A percentile compares a stretch with the other conserved stretches of the same genome.
Evolutionary conservation across 2,113 vertebrate species (phyloP).

Genomic region (Pithys albifrons): DNA sequence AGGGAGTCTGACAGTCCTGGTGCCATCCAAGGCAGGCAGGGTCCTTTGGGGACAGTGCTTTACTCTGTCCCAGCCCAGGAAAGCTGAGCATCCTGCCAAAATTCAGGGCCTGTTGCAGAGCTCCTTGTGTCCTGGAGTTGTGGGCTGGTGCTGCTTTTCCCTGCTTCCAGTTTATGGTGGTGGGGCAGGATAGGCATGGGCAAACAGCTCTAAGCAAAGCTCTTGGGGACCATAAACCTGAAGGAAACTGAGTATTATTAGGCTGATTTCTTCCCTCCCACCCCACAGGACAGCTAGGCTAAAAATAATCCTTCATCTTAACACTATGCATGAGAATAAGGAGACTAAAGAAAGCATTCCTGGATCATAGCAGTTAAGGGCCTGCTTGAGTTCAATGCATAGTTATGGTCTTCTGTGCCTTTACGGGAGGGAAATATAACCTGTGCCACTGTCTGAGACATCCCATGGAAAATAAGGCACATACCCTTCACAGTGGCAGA

Average conservation of each 20-base stretch:
- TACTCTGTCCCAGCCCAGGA: not conserved
- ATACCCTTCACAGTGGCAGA: not conserved
- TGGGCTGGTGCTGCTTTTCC: not conserved
- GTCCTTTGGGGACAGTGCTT: not conserved
- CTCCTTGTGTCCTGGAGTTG: not conserved
- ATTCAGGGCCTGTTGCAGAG: not conserved
- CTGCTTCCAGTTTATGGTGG: not conserved
- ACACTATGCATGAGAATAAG: not conserved
- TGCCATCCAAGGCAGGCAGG: rapidly evolving
- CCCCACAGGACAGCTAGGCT: not conserved
- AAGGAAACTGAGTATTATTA: not conserved
- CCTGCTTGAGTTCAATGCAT: not conserved
- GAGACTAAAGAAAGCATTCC: rapidly evolving
- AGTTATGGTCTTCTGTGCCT: not conserved
- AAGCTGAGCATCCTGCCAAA: not conserved
- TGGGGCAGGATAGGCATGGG: not conserved
- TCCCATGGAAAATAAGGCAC: not conserved
- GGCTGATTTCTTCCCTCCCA: not conserved
- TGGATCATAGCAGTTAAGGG: not conserved
- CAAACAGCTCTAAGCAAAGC: not conserved
- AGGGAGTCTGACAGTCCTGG: not conserved
- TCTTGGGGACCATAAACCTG: not conserved
- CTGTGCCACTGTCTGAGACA: not conserved
- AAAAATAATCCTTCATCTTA: not conserved
- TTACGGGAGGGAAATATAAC: not conserved